These are phyloP conservation scores for Mormyrus proboscirostris DNA, from an alignment of 2,797 vertebrate genomes.

Conservation along the genomic window DNA sequence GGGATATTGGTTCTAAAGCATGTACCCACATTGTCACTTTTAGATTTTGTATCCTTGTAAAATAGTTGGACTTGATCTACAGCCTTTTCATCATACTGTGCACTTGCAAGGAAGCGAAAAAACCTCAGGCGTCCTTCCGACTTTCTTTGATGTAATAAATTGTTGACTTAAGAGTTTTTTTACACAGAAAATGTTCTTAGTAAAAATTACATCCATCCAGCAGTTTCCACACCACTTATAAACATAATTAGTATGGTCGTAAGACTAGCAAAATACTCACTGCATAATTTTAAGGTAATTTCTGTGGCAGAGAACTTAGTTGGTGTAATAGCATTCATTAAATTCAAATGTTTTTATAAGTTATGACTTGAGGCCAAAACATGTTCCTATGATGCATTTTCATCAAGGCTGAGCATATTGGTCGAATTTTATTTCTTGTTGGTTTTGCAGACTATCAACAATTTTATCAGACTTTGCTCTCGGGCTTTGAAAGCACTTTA, in stretches of 20 bases:
- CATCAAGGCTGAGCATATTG: neutral
- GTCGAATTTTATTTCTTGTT: neutral
- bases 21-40: neutral
- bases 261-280: neutral
- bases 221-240: neutral
- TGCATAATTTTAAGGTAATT: neutral
- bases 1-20: neutral
- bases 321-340: neutral
- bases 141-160: neutral
- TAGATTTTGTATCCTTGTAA: neutral
- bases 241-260: neutral
- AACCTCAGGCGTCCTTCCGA: neutral
- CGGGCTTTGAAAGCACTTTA: neutral
- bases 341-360: neutral
- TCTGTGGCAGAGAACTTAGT: neutral
- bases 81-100: neutral
- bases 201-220: neutral
- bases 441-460: neutral
- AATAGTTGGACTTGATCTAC: neutral
- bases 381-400: neutral
- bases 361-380: neutral
- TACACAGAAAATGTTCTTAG: neutral
- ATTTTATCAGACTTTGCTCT: neutral
- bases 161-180: neutral
- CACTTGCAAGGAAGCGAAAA: neutral